A percentile compares a stretch with the other conserved stretches of the same genome.
Evolutionary conservation across 2,797 vertebrate genomes (phyloP).

Genomic region (Enteromius argenteus): DNA sequence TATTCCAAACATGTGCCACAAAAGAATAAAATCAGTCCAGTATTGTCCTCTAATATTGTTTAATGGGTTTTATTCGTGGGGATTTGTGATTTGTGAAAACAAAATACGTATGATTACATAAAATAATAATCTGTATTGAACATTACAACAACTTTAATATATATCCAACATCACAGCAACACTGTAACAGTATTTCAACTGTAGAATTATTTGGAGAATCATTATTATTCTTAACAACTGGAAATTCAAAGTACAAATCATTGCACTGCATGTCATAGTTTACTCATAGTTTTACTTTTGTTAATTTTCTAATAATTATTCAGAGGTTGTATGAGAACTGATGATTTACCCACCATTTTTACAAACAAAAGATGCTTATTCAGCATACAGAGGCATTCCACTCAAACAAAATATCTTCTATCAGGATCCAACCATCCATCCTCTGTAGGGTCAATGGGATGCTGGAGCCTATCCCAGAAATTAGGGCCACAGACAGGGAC

Average conservation of each 20-base stretch:
- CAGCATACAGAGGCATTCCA: neutral
- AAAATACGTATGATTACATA: neutral
- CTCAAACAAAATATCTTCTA: neutral
- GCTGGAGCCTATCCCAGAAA: neutral
- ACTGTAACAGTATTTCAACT: neutral
- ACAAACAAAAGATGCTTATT: neutral
- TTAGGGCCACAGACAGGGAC: neutral
- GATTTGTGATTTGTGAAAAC: neutral
- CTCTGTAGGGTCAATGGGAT: neutral
- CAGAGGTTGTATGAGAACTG: neutral
- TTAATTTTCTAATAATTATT: neutral
- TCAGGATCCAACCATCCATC: neutral
- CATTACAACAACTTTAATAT: neutral
- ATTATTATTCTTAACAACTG: neutral
- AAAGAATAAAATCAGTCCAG: constrained; percentile 39
- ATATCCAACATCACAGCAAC: neutral
- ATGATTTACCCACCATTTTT: neutral
- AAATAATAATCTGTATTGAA: neutral
- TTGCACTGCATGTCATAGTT: neutral
- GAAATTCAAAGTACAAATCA: neutral
- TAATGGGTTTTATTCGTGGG: neutral
- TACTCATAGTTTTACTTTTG: neutral
- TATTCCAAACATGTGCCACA: constrained; percentile 18
- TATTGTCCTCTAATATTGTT: constrained; percentile 1
- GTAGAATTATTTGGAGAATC: neutral